A percentile compares a stretch with the other conserved stretches of the same genome.
Evolutionary conservation across 2,113 vertebrate genomes (phyloP).

Genomic region (Hystrix brachyura): DNA sequence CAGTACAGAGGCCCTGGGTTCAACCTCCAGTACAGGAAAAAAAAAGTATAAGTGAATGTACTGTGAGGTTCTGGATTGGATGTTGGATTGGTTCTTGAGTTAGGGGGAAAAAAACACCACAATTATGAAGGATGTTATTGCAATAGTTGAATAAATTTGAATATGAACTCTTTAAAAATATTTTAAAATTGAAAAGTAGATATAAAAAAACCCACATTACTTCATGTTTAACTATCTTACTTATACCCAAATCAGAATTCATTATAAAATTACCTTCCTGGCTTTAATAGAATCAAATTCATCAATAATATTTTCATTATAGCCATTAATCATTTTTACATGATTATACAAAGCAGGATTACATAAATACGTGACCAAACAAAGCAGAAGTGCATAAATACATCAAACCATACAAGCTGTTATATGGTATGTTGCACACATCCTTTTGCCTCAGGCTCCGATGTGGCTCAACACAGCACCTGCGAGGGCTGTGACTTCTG

Average conservation of each 20-base stretch:
- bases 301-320: background rate
- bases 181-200: background rate
- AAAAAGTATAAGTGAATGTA: background rate
- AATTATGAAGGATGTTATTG: background rate
- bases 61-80: background rate
- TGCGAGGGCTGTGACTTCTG: background rate
- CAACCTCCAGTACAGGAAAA: background rate
- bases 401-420: background rate
- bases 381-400: background rate
- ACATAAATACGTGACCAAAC: background rate
- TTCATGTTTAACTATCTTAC: slow-evolving; percentile 33
- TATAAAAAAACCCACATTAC: background rate
- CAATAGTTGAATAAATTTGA: background rate
- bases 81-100: background rate
- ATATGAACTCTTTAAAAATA: background rate
- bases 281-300: slow-evolving; percentile 24
- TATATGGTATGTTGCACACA: no score
- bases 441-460: background rate
- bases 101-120: background rate
- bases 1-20: background rate
- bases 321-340: background rate
- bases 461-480: background rate
- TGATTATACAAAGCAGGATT: background rate
- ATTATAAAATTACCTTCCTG: background rate
- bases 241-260: background rate